These are phyloP conservation scores for Nerophis lumbriciformis DNA, from an alignment of 2,113 vertebrate species.

Conservation along the genomic window DNA sequence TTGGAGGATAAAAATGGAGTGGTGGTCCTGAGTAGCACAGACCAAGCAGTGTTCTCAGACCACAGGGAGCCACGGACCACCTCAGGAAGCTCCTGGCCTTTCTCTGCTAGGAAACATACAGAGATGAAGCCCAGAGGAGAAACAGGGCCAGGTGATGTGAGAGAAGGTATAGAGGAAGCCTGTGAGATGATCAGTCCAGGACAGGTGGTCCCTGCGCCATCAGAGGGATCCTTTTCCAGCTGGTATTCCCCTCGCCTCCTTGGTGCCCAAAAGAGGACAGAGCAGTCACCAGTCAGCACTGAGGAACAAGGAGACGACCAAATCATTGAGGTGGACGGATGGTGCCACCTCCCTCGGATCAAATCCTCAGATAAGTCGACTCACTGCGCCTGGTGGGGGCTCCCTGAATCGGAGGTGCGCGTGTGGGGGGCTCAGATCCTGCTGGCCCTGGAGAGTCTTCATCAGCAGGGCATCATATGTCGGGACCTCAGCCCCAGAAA, in stretches of 20 bases:
- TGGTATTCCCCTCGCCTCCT: constrained; percentile 24
- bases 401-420: constrained; percentile 79
- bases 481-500: constrained; percentile 94
- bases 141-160: constrained; percentile 11
- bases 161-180: constrained; percentile 39
- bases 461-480: constrained; percentile 92
- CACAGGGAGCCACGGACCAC: constrained; percentile 25
- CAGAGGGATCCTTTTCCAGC: constrained; percentile 27
- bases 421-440: constrained; percentile 90
- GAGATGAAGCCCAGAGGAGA: constrained; percentile 24
- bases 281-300: constrained; percentile 13
- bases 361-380: constrained; percentile 30
- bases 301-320: constrained; percentile 46
- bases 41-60: constrained; percentile 55
- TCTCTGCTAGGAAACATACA: constrained; percentile 21
- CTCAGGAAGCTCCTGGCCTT: constrained; percentile 43
- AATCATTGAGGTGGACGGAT: constrained; percentile 70
- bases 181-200: constrained; percentile 42
- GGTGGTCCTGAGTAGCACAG: constrained; percentile 51
- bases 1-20: constrained; percentile 51
- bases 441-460: constrained; percentile 87
- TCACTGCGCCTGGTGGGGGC: constrained; percentile 58
- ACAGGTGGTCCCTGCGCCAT: constrained; percentile 30
- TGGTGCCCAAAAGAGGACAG: constrained; percentile 13
- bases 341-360: constrained; percentile 56